Base-by-base conservation (phyloP, 2,797 vertebrate species). In the Cyprinella venusta region DNA sequence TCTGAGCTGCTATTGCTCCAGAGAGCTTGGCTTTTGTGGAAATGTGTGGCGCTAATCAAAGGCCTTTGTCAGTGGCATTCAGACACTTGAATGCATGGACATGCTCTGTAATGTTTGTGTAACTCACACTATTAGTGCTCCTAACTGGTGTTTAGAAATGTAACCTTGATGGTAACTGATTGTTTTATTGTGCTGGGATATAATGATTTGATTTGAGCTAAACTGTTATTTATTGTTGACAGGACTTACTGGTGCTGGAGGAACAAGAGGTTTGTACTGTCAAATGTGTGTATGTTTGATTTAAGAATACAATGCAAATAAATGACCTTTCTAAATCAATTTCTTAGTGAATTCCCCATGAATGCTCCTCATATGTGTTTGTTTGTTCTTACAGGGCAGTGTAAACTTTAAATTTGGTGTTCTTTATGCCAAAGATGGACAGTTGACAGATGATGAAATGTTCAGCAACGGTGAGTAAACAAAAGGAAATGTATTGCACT, bases 381-480 rank as follows among this genome's bases (percentile, higher is more conserved):
- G 36, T 81, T 16, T 84, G 45, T 85, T 68, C 33, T 88, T 86
- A 1, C 87, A 99, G 98, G 98, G 98, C 84, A 99, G 97, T 13
- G 98, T 99, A 91, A 99, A 99, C 94, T 99, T 99, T 93, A 99
- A 99, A 93, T 99, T 99, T 90, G 98, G 98, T 84, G 95, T 99
- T 87, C 96, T 99, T 87, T 99, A 94, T 91, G 97, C 97, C 91
- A 99, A 96, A 95, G 98, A 99, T 1, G 98, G 98, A 67, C 98
- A 99, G 91, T 95, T 99, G 86, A 99, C 98, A 15, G 98, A 99
- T 9, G 98, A 99, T 40, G 98, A 99, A 90, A 99, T 99, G 98
- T 99, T 99, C 88, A 99, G 98, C 91, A 99, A 99, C 0, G 98
- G 98, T 99, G 91, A 36, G 36, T 36, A 5, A 36, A 36, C 36